A percentile compares a stretch with the other conserved stretches of the same genome.
Evolutionary conservation across 2,113 vertebrate species (phyloP).

Genomic region (Boleophthalmus pectinirostris): DNA sequence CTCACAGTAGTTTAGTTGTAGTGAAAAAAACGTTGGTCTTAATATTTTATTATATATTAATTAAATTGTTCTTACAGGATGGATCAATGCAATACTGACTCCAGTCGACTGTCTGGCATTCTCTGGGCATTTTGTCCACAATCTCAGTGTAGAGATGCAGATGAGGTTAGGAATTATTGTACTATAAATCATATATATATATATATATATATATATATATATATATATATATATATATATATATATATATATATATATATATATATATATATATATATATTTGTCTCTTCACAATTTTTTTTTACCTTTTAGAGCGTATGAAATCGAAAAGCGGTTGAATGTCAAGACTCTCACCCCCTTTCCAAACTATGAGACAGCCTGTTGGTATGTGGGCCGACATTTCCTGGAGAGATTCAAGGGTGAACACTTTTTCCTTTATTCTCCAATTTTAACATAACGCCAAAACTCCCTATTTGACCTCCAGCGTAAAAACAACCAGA

Average conservation of each 20-base stretch:
- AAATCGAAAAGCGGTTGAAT: constrained; percentile 93
- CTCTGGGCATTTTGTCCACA: constrained; percentile 95
- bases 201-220: too few relatives aligned
- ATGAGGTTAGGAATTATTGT: constrained; percentile 84
- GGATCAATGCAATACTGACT: constrained; percentile 97
- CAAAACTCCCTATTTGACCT: constrained; percentile 5
- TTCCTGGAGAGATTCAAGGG: constrained; percentile 96
- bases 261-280: too few relatives aligned
- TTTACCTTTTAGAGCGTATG: constrained; percentile 91
- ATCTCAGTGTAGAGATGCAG: constrained; percentile 96
- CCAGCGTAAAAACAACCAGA: constrained; percentile 28
- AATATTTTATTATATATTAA: not conserved
- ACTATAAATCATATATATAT: too few relatives aligned
- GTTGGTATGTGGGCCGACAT: constrained; percentile 95
- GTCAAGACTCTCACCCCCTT: constrained; percentile 93
- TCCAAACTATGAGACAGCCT: constrained; percentile 94
- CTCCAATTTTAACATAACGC: constrained; percentile 15
- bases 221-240: too few relatives aligned
- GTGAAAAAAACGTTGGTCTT: not conserved
- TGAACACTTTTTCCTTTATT: constrained; percentile 54
- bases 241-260: too few relatives aligned
- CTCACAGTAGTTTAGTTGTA: not conserved
- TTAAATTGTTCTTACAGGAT: constrained; percentile 74
- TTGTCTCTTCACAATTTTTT: constrained; percentile 31
- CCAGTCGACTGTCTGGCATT: constrained; percentile 96